Percentiles rank a stretch among this genome's conserved stretches.
These are phyloP conservation scores for Grapholita molesta DNA, from an alignment of 1,140 invertebrate genomes.

Conservation along the genomic window DNA sequence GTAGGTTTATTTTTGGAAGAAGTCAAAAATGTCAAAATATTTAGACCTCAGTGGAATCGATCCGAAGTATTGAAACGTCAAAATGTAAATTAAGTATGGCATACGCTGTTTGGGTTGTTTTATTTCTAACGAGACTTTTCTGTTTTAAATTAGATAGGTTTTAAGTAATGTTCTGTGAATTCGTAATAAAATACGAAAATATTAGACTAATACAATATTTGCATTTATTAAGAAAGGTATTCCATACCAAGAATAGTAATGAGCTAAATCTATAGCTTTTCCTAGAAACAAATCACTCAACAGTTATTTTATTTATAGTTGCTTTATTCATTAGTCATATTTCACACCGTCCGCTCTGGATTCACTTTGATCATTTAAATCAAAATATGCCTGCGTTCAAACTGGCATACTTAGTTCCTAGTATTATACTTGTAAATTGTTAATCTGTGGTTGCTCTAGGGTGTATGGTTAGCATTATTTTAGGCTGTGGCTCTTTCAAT, in stretches of 20 bases:
- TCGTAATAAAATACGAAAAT: neutral
- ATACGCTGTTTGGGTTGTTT: no score
- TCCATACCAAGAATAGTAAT: neutral
- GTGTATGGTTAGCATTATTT: neutral
- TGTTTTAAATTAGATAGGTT: no score
- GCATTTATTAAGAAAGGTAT: neutral
- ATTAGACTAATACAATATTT: neutral
- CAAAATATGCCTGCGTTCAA: conserved; percentile 11
- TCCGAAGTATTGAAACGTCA: no score
- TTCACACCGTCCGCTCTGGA: conserved; percentile 19
- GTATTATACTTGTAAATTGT: neutral
- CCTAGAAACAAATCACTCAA: conserved; percentile 11
- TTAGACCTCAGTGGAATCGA: no score
- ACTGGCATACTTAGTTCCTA: neutral
- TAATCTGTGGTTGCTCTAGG: neutral
- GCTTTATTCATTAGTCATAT: conserved; percentile 24
- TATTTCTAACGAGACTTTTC: no score
- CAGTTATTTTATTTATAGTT: conserved; percentile 19
- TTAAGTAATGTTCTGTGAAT: no score
- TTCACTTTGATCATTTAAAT: conserved; percentile 14
- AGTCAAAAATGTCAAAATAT: no score
- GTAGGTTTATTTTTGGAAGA: no score
- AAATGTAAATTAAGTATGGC: no score
- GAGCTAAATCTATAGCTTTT: conserved; percentile 12
- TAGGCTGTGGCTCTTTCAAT: conserved; percentile 17